phyloP scores from a whole-genome alignment of 2,888 invertebrate genomes.

The Rotaria sp. region DNA sequence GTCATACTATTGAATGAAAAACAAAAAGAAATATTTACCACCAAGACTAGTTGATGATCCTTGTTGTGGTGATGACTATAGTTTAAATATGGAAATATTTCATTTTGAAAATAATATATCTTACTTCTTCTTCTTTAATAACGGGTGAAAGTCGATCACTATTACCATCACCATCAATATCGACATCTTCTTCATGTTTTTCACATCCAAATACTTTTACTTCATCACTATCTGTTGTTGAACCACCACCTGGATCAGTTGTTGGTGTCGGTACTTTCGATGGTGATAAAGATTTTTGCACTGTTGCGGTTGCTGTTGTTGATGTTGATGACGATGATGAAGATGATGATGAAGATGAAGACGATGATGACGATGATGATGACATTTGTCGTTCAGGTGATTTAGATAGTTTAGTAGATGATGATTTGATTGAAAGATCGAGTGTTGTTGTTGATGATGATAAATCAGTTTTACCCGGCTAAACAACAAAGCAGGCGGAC shows the following conservation, averaged over 20 bases:
- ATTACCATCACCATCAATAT: not conserved
- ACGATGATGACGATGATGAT: too few species aligned
- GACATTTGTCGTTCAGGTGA: too few species aligned
- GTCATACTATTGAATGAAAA: not conserved
- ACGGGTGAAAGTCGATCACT: constrained; percentile 27
- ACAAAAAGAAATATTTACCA: not conserved
- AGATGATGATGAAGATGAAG: too few species aligned
- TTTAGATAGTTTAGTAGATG: not conserved
- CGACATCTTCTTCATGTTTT: constrained; percentile 26
- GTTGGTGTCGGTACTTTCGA: not conserved
- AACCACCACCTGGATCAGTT: not conserved
- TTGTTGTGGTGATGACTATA: not conserved
- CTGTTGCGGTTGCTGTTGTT: not conserved
- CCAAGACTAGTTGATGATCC: not conserved
- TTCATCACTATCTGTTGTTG: not conserved
- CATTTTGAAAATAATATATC: not conserved
- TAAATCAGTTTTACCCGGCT: not conserved
- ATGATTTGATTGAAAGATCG: not conserved
- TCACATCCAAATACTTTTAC: constrained; percentile 20
- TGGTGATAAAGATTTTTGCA: not conserved
- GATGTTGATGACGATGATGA: not conserved
- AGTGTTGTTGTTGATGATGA: not conserved
- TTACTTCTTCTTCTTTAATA: constrained; percentile 26
- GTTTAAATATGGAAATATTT: not conserved
- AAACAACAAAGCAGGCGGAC: not conserved